Evolutionary conservation across 2,113 vertebrate genomes (phyloP).

Genomic region (Rattus norvegicus): GRCr8 NC_086020.1:249933001-249933500

Average conservation of each 20-base stretch:
- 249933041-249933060: not conserved
- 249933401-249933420: not conserved
- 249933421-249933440: not conserved
- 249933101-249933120: not conserved
- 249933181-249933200: not conserved
- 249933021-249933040: not conserved
- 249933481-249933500: not conserved
- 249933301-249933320: not conserved
- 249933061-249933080: not conserved
- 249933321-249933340: not conserved
- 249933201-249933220: not conserved
- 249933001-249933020: not conserved
- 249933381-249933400: not conserved
- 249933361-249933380: not conserved
- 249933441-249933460: not conserved
- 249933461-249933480: not conserved
- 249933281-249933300: constrained; percentile 26
- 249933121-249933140: not conserved
- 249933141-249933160: not conserved
- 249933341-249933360: not conserved
- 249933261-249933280: not conserved
- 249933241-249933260: not conserved
- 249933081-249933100: not conserved
- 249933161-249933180: constrained; percentile 11
- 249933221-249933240: not conserved